Conservation (phyloP, 2,797 vertebrate species). For the Bucorvus abyssinicus region DNA sequence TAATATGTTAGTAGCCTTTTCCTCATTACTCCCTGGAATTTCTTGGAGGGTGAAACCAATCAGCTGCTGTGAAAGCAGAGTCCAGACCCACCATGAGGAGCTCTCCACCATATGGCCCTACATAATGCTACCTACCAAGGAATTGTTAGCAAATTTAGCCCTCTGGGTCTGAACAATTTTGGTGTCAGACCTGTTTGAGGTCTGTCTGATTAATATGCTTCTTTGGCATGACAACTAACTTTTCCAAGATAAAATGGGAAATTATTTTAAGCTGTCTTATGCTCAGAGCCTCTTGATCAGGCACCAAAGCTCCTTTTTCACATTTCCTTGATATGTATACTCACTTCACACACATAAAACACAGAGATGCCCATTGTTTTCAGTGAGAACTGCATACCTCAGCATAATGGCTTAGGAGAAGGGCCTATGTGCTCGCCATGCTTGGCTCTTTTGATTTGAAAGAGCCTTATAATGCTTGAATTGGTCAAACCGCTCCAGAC, state of each 20-base stretch:
- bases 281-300: neutral
- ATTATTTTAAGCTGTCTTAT: neutral
- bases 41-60: neutral
- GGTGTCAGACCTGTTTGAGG: neutral
- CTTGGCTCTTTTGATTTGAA: neutral
- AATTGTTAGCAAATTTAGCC: neutral
- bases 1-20: neutral
- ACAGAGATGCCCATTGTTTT: neutral
- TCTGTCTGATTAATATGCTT: neutral
- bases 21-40: neutral
- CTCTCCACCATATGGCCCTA: accelerated
- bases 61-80: neutral
- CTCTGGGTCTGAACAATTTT: neutral
- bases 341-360: neutral
- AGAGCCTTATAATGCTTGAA: neutral
- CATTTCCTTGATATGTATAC: neutral
- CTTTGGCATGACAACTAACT: neutral
- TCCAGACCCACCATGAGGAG: neutral
- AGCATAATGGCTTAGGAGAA: neutral
- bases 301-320: neutral
- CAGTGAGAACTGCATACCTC: neutral
- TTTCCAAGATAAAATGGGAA: neutral
- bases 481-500: neutral
- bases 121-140: neutral
- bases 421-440: neutral